Base-by-base conservation (phyloP, 2,888 invertebrate genomes). In the Eustalomyia histrio region DNA sequence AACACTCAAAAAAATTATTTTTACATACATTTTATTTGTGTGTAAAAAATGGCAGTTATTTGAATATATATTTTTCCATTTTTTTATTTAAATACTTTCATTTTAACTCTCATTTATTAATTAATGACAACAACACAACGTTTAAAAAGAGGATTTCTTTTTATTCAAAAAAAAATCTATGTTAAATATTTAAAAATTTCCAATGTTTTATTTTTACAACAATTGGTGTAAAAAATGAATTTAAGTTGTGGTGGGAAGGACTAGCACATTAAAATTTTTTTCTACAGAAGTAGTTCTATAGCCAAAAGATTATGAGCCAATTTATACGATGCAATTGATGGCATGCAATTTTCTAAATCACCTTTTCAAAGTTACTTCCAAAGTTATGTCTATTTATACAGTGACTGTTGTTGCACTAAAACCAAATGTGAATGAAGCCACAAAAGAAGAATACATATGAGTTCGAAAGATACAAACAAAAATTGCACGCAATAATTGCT, bases 11-110 rank as follows among this genome's bases (percentile, higher is more conserved):
- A 85, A 84, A 74, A 65, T 60, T 65, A 83, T 85, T 86, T 86
- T 85, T 84, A 84, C 85, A 85, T 87, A 87, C 86, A 87, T 85
- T 73, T 80, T 64, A 76, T 76, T 81, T 85, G 86, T 83, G 86
- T 87, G 86, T 88, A 87, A 85, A 88, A 89, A 89, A 89, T 88
- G 88, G 88, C 88, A 88, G 88, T 88, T 87, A 88, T 84, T 83
- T 82, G 80, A 78, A 83, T 85, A 79, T 84, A 67, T 83, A 64
- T 69, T 47, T 67, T 69, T 74, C 83, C 84, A 83, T 86, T 83
- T 84, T 81, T 76, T 76, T 83, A 39, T 60, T 71, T 50, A 75
- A 79, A 69, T 67, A 64, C 79, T 71, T 71, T 69, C 69, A 67
- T 79, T 72, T 85, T 84, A 71, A 82, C 83, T 72, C 82, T 82